These are phyloP conservation scores for Brachionus paranguensis DNA, from an alignment of 1,140 invertebrate species.

Conservation along the genomic window DNA sequence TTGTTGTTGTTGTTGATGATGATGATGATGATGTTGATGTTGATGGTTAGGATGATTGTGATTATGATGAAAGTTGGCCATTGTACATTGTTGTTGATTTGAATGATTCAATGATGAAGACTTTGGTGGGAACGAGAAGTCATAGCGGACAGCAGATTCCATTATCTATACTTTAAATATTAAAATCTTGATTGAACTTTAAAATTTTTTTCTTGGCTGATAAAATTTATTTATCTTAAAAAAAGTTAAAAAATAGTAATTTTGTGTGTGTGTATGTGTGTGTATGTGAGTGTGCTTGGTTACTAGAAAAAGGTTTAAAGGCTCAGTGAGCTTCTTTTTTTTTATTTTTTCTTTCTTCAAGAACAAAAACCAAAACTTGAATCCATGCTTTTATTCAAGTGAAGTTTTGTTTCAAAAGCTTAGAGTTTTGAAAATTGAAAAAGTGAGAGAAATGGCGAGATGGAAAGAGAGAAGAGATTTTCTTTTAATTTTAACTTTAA, in stretches of 20 bases:
- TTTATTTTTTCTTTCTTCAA: background rate
- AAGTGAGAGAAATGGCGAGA: background rate
- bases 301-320: background rate
- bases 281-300: background rate
- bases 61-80: background rate
- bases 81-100: background rate
- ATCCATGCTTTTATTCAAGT: background rate
- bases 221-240: background rate
- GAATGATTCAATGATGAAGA: background rate
- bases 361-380: background rate
- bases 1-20: background rate
- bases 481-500: background rate
- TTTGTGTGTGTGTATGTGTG: background rate
- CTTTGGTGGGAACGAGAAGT: constrained; percentile 38
- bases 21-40: background rate
- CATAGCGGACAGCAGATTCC: constrained; percentile 39
- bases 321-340: background rate
- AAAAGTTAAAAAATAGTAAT: background rate
- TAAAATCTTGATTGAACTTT: background rate
- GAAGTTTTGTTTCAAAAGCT: background rate
- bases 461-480: background rate
- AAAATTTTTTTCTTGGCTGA: background rate
- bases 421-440: background rate
- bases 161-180: background rate
- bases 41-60: background rate